Evolutionary conservation across 92 coral and sea anemone genomes (phyloP), one percentile per base, ranked within the genome.

Genomic region (Parazoanthus atlanticus): DNA sequence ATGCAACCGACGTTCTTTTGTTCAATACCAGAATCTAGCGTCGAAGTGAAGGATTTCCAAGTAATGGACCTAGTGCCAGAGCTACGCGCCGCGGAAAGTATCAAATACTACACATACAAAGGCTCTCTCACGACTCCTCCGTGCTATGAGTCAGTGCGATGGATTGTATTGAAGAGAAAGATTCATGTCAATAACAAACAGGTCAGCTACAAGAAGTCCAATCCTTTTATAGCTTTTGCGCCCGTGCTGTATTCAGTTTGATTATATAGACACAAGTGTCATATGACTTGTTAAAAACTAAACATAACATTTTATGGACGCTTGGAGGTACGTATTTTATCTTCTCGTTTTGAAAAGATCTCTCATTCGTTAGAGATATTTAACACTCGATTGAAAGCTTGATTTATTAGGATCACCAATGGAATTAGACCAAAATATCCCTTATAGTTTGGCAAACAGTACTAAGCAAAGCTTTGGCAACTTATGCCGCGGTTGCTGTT

Each of bases 121-220:
- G 93, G 93, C 3, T 90, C 93, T 13, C 84, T 90, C 38, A 77
- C 93, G 0, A 86, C 90, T 10, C 93, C 93, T 34, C 90, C 90
- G 1, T 90, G 93, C 47, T 90, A 74, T 64, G 93, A 90, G 66
- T 86, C 90, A 31, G 93, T 90, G 43, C 86, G 85, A 38, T 90
- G 93, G 93, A 81, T 90, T 81, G 93, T 90, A n/a, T 43, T 90
- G 85, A 86, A 76, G 47, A 87, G 75, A 25, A 82, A 82, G 12
- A 90, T 90, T 61, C 28, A 29, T 65, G 52, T 86, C 78, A 86
- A 41, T 13, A 43, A 40, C 21, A 89, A 74, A 72, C 93, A 90
- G 93, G 90, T 86, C 5, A 65, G 86, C 36, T 73, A 32, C 6
- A 28, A 33, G 23, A 72, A 15, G 6, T 19, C 16, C 33, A 70